Percentiles rank a stretch among this genome's conserved stretches.
Conservation (phyloP, 2,113 vertebrate genomes). For the Bos javanicus region DNA sequence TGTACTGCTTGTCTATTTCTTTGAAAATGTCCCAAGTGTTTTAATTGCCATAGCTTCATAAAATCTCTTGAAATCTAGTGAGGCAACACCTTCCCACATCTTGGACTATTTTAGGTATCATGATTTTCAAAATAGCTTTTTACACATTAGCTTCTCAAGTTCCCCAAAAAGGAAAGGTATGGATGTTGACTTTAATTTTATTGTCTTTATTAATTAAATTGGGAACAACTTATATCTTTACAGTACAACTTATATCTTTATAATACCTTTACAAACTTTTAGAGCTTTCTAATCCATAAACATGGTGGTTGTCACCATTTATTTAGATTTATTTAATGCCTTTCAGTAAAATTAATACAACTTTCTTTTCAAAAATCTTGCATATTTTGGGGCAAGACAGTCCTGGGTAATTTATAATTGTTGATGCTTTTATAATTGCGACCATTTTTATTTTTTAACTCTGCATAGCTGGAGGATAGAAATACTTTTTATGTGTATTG, state of each 20-base stretch:
- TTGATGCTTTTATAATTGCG: neutral
- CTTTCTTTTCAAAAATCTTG: neutral
- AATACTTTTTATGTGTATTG: neutral
- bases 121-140: neutral
- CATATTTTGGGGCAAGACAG: neutral
- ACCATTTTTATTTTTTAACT: neutral
- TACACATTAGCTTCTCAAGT: neutral
- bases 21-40: neutral
- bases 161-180: neutral
- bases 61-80: neutral
- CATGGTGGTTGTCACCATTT: neutral
- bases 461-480: neutral
- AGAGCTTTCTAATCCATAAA: neutral
- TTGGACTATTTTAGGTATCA: neutral
- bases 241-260: neutral
- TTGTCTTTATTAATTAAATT: neutral
- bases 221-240: neutral
- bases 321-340: neutral
- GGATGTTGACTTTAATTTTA: neutral
- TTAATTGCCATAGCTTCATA: neutral
- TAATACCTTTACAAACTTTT: neutral
- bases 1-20: neutral
- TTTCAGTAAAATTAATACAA: neutral
- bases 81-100: neutral
- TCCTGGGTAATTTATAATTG: neutral